Base-by-base conservation (phyloP, 2,888 invertebrate species). In the Cantharis nigra region DNA sequence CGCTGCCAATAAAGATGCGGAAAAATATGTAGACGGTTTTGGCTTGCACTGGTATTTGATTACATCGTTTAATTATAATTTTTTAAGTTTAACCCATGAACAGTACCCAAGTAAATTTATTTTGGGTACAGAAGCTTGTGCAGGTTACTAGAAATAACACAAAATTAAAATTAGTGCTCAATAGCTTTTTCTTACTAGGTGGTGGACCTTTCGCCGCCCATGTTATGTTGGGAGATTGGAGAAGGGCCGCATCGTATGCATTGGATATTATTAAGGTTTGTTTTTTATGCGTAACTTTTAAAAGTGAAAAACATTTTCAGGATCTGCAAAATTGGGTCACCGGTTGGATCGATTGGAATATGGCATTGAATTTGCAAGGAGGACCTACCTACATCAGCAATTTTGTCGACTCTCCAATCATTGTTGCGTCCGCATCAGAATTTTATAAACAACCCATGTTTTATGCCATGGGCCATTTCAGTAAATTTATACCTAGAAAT, bases 341-440 rank as follows among this genome's bases (percentile, higher is more conserved):
- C 18, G 97, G 95, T 1, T 98, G 97, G 97, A 91, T 95, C 0
- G 97, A 98, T 87, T 98, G 97, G 97, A 98, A 98, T 87, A 88
- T 97, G 72, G 94, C 93, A 16, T 87, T 98, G 18, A 90, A 96
- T 85, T 87, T 90, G 75, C 80, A 85, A 0, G 97, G 97, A 16
- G 96, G 97, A 0, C 97, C 97, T 0, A 96, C 94, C 85, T 96
- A 94, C 92, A 92, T 92, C 0, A 84, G 90, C 5, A 96, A 97
- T 87, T 92, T 90, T 83, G 95, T 96, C 0, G 97, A 98, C 87
- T 90, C 96, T 0, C 92, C 97, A 0, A 93, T 98, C 72, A 90
- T 94, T 76, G 91, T 94, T 0, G 84, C 89, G 2, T 86, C 87
- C 0, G 85, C 84, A 0, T 92, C 92, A 78, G 95, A 96, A 87